Conservation (phyloP, 2,113 vertebrate species). For the Cynoglossus semilaevis region DNA sequence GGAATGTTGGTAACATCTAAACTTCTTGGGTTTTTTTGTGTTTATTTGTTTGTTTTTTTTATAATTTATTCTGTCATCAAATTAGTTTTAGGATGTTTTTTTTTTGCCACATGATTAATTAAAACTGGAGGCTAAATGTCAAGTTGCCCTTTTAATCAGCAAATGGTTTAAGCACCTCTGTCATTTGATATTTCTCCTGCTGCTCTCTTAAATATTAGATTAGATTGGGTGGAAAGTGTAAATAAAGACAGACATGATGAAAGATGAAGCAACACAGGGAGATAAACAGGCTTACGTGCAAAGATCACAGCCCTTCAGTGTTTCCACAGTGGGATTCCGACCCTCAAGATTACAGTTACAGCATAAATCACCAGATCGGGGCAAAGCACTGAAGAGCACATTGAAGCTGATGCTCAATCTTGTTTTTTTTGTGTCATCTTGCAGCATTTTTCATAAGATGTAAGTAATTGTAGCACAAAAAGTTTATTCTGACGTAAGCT, state of each 20-base stretch:
- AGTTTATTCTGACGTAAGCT: too few species aligned
- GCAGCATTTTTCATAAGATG: too few species aligned
- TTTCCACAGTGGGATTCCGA: slow-evolving; percentile 6
- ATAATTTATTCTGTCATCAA: slow-evolving; percentile 4
- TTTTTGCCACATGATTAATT: slow-evolving; percentile 4
- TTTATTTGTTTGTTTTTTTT: too few species aligned
- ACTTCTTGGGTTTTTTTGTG: background rate
- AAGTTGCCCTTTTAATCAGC: slow-evolving; percentile 1
- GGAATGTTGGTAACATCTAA: background rate
- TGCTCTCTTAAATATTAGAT: slow-evolving; percentile 16
- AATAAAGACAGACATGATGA: background rate
- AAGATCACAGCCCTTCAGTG: slow-evolving; percentile 10
- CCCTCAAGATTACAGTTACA: background rate
- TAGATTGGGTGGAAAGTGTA: slow-evolving; percentile 16
- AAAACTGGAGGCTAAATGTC: slow-evolving; percentile 14
- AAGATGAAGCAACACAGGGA: background rate
- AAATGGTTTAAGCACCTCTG: slow-evolving; percentile 10
- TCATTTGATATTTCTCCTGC: slow-evolving; percentile 19
- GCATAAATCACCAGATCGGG: background rate
- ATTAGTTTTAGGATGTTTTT: slow-evolving; percentile 1
- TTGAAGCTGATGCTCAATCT: background rate
- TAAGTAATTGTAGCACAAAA: background rate
- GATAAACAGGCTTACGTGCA: background rate
- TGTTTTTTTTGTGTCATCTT: background rate
- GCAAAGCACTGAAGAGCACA: background rate